These are phyloP conservation scores for Punctoribates punctum DNA, from an alignment of 2,888 invertebrate species.

Conservation along the genomic window DNA sequence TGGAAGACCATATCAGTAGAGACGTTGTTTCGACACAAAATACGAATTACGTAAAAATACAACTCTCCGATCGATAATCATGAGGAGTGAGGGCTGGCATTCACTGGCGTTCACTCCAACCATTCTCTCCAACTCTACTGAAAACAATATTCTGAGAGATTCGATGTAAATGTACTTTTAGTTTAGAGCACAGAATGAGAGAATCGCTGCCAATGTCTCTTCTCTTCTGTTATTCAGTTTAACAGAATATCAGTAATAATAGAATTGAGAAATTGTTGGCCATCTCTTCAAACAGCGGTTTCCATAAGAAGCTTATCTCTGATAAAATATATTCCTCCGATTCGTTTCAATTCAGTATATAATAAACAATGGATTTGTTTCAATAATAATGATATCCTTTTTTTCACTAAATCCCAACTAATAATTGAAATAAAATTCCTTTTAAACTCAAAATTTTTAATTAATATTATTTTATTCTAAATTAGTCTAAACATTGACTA, in stretches of 20 bases:
- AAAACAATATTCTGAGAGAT: slow-evolving; percentile 17
- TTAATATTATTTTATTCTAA: no score
- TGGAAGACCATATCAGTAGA: not conserved
- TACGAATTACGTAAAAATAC: slow-evolving; percentile 9
- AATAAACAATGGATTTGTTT: not conserved
- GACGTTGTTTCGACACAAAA: not conserved
- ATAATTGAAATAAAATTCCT: no score
- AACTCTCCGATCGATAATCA: slow-evolving; percentile 7
- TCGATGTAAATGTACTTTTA: not conserved
- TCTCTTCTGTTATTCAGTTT: no score
- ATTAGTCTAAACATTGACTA: no score
- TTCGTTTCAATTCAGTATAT: not conserved
- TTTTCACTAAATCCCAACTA: no score
- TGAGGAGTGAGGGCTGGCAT: not conserved
- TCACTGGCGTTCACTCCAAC: not conserved
- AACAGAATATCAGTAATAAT: not conserved
- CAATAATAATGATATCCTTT: not conserved
- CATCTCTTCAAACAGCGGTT: slow-evolving; percentile 9
- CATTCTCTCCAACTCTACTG: not conserved
- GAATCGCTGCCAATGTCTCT: not conserved
- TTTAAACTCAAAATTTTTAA: no score
- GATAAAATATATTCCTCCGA: slow-evolving; percentile 1
- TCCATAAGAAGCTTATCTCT: not conserved
- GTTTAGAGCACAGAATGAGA: not conserved
- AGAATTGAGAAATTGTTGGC: slow-evolving; percentile 3